Conservation (phyloP, 2,113 vertebrate genomes). For the Toxotes jaculatrix region DNA sequence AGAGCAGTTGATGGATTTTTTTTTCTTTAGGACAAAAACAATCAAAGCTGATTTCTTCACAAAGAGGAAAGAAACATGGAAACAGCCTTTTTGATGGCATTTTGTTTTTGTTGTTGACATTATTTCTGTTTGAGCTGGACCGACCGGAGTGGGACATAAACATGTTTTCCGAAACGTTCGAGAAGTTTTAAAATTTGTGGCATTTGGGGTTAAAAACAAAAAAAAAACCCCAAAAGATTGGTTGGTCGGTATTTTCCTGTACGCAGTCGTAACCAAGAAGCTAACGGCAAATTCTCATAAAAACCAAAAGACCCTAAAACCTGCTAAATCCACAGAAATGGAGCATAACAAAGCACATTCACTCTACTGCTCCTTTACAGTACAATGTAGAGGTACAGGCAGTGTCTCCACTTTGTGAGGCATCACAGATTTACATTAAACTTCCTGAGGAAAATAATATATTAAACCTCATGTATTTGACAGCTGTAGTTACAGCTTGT, state of each 20-base stretch:
- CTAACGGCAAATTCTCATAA: neutral
- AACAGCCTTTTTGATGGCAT: constrained; percentile 5
- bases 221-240: neutral
- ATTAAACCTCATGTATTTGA: too few relatives aligned
- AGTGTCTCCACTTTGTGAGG: too few relatives aligned
- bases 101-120: neutral
- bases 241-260: neutral
- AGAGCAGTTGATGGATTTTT: neutral
- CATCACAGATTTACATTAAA: neutral
- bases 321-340: neutral
- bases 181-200: neutral
- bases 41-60: neutral
- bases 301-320: neutral
- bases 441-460: neutral
- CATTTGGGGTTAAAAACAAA: neutral
- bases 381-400: too few relatives aligned
- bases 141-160: neutral
- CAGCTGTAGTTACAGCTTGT: too few relatives aligned
- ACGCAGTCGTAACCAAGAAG: neutral
- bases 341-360: neutral
- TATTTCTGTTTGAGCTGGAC: neutral
- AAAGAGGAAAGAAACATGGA: neutral
- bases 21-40: neutral
- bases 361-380: too few relatives aligned
- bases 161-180: neutral